Evolutionary conservation across 2,113 vertebrate species (phyloP).

Genomic region (Tragelaphus imberbis): DNA sequence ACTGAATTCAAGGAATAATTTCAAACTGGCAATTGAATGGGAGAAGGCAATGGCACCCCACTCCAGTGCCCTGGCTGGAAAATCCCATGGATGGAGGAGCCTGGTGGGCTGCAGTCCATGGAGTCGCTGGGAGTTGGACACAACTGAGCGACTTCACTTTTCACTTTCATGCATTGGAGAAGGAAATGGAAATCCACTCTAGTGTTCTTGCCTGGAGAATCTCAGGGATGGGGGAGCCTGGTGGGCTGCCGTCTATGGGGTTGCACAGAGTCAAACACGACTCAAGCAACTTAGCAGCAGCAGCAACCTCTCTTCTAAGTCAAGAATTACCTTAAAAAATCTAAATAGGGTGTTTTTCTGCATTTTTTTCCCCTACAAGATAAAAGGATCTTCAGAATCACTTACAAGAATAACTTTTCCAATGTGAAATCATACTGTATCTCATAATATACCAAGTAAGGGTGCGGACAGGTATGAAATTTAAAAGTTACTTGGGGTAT

Average conservation of each 20-base stretch:
- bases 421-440: not conserved
- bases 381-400: not conserved
- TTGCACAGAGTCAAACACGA: too few species aligned
- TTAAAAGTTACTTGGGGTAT: slow-evolving; percentile 18
- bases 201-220: too few species aligned
- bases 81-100: too few species aligned
- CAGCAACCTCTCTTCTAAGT: not conserved
- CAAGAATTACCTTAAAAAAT: not conserved
- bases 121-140: too few species aligned
- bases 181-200: too few species aligned
- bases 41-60: not conserved
- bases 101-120: too few species aligned
- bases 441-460: not conserved
- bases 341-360: not conserved
- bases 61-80: too few species aligned
- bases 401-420: not conserved
- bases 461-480: not conserved
- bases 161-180: too few species aligned
- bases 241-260: too few species aligned
- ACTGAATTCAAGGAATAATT: not conserved
- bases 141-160: too few species aligned
- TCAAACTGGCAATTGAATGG: not conserved
- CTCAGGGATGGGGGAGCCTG: too few species aligned
- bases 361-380: not conserved
- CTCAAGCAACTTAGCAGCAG: too few species aligned